Evolutionary conservation across 2,888 invertebrate genomes (phyloP).

Genomic region (Amiota communis): DNA sequence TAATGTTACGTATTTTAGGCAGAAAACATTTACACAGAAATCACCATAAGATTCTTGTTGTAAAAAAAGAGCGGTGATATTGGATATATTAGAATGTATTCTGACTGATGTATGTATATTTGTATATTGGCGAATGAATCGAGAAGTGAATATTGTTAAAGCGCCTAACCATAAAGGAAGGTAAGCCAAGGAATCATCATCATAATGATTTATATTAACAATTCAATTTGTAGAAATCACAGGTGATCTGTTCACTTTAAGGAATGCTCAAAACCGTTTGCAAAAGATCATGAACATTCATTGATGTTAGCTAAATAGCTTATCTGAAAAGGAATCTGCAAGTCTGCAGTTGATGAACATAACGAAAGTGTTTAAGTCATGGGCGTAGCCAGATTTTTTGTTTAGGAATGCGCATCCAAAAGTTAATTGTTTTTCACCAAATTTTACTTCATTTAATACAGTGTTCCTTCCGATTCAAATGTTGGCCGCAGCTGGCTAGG

Average conservation of each 20-base stretch:
- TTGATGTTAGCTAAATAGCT: too few species aligned
- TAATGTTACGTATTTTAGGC: constrained; percentile 44
- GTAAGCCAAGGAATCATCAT: constrained; percentile 73
- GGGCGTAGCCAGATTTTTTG: too few species aligned
- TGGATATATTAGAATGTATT: constrained; percentile 92
- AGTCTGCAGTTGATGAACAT: constrained; percentile 59
- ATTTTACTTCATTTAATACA: too few species aligned
- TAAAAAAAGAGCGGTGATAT: constrained; percentile 70
- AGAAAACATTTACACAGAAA: constrained; percentile 12
- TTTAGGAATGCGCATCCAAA: too few species aligned
- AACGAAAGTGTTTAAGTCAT: constrained; percentile 38
- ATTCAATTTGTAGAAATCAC: constrained; percentile 74
- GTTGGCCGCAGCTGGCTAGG: too few species aligned
- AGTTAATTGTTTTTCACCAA: too few species aligned
- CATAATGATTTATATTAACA: background rate
- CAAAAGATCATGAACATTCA: constrained; percentile 44
- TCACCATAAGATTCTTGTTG: background rate
- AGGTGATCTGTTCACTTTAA: constrained; percentile 83
- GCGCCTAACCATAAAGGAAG: too few species aligned
- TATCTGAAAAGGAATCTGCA: too few species aligned
- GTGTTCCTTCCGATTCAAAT: too few species aligned
- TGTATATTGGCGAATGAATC: constrained; percentile 88
- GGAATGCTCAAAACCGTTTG: constrained; percentile 76
- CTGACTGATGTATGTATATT: constrained; percentile 94
- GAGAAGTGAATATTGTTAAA: constrained; percentile 79